Evolutionary conservation across 2,797 vertebrate species (phyloP), one percentile per base, ranked within the genome.

Genomic region (Oreortyx pictus): DNA sequence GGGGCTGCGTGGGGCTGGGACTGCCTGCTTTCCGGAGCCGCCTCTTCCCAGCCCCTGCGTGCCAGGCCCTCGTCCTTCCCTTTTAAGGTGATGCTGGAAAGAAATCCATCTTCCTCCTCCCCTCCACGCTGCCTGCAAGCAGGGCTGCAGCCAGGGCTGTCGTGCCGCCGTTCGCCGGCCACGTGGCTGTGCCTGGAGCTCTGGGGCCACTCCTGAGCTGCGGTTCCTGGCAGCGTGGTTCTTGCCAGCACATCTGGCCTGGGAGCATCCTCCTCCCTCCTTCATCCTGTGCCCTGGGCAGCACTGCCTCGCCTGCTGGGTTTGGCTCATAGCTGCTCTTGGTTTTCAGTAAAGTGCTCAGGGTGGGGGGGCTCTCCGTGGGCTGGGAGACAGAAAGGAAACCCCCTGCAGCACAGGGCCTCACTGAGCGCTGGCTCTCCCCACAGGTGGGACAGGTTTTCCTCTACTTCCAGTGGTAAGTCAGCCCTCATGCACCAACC

Each of bases 381-480:
- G 33, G 23, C n/a, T 6, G 25, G 39, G 19, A 7, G 6, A 6
- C 15, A 11, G 47, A 39, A 33, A n/a, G 41, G 41, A 11, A n/a
- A 31, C 13, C 13, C 27, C 41, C 27, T 31, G 13, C 13, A 9
- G 39, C 8, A 10, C 13, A 14, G 41, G 31, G 62, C 41, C 41
- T 14, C 31, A 3, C 84, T 80, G 25, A 41, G 27, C 1, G 2
- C 68, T 31, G 23, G 27, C 37, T 95, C 56, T 95, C 79, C 46
- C 75, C 0, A 0, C 97, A 99, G 99, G 99, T 99, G 90, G 99
- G 99, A 27, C 99, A 99, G 88, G 99, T 99, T 41, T 99, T 99
- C 89, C 98, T 99, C 64, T 99, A 99, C 96, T 99, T 99, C 96
- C 99, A 99, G 96, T 99, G 99, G 99, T 99, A 97, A 99, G 99